Conservation (phyloP, 2,888 invertebrate genomes). For the Lasioglossum oenotherae region DNA sequence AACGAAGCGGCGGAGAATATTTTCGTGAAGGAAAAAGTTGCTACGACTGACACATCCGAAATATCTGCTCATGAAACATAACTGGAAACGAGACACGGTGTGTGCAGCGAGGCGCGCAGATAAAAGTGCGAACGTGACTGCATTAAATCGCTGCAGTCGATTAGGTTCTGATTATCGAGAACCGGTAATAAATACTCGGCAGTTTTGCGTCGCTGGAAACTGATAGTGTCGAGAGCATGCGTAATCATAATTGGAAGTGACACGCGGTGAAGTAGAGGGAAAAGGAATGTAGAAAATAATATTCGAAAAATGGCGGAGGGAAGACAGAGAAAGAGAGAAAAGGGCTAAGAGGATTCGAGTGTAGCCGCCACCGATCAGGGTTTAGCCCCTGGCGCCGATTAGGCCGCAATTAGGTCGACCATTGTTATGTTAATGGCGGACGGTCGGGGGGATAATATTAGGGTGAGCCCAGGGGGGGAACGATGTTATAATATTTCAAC, state of each 20-base stretch:
- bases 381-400: constrained; percentile 79
- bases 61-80: neutral
- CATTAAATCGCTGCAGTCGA: too few relatives aligned
- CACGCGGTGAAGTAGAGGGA: neutral
- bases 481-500: constrained; percentile 84
- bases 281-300: neutral
- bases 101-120: neutral
- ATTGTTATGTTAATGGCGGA: constrained; percentile 83
- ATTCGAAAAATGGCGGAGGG: neutral
- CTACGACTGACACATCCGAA: too few relatives aligned
- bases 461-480: constrained; percentile 78
- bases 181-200: too few relatives aligned
- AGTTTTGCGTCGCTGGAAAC: neutral
- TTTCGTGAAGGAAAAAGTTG: too few relatives aligned
- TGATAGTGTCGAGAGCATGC: neutral
- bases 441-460: constrained; percentile 79
- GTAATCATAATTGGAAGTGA: constrained; percentile 13
- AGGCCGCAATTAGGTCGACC: constrained; percentile 81
- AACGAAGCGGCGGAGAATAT: too few relatives aligned
- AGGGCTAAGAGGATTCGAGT: constrained; percentile 45
- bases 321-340: constrained; percentile 10
- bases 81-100: too few relatives aligned
- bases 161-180: too few relatives aligned
- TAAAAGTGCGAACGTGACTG: neutral
- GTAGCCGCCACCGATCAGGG: constrained; percentile 50